Conservation (phyloP, 2,888 invertebrate species). For the Epiblema foenella region DNA sequence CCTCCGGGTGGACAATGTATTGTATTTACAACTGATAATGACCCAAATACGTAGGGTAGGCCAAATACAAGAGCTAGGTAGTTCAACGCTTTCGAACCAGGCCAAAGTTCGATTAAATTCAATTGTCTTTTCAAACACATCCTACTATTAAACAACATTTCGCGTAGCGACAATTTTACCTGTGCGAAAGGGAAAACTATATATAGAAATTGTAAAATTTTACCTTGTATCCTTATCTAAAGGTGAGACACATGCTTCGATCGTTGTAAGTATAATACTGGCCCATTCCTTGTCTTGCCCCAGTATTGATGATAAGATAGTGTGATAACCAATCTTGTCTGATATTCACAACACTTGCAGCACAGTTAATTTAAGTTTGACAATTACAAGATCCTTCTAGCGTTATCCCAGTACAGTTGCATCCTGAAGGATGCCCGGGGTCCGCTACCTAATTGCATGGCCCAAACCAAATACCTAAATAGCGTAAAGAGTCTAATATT, state of each 20-base stretch:
- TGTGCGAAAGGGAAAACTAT: background rate
- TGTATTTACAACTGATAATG: no score
- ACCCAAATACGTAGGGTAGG: no score
- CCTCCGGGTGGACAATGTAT: no score
- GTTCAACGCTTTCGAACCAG: background rate
- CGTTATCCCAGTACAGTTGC: no score
- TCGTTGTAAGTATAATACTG: background rate
- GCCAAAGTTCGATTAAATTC: background rate
- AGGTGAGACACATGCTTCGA: constrained; percentile 24
- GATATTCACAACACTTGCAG: background rate
- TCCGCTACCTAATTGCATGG: no score
- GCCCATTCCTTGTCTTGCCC: constrained; percentile 21
- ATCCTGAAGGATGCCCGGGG: no score
- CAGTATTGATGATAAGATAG: constrained; percentile 12
- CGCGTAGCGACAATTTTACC: background rate
- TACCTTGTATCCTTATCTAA: constrained; percentile 32
- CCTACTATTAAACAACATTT: background rate
- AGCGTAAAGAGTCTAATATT: no score
- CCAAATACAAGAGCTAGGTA: background rate
- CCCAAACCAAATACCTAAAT: no score
- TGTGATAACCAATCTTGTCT: constrained; percentile 1
- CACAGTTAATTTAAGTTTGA: no score
- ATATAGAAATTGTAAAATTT: background rate
- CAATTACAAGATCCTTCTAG: no score
- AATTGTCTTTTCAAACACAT: background rate